These are phyloP conservation scores for Solea senegalensis DNA, from an alignment of 2,113 vertebrate species.

Conservation along the genomic window DNA sequence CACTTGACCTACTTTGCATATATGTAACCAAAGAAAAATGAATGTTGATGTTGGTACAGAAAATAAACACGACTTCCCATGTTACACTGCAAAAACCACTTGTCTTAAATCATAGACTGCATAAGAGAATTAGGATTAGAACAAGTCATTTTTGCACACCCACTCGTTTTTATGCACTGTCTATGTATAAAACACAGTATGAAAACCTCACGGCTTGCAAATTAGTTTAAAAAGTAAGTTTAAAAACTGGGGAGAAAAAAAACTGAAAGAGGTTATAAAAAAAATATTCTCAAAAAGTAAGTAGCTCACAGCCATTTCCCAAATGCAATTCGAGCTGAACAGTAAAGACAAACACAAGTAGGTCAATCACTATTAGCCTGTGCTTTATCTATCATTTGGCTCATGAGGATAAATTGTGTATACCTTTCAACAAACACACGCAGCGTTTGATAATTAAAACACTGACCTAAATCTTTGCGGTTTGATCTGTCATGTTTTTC, in stretches of 20 bases:
- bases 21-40: constrained; percentile 6
- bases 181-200: too few relatives aligned
- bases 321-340: neutral
- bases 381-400: constrained; percentile 7
- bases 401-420: neutral
- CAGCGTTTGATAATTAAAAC: constrained; percentile 19
- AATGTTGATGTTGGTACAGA: neutral
- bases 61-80: constrained; percentile 8
- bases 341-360: neutral
- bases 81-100: constrained; percentile 39
- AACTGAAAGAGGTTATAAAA: neutral
- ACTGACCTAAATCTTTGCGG: constrained; percentile 25
- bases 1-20: constrained; percentile 49
- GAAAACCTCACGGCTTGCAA: constrained; percentile 43
- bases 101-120: constrained; percentile 12
- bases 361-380: neutral
- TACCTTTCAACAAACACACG: constrained; percentile 11
- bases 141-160: too few relatives aligned
- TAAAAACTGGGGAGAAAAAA: constrained; percentile 6
- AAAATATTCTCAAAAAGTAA: constrained; percentile 9
- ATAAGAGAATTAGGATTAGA: too few relatives aligned
- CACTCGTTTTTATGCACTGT: too few relatives aligned
- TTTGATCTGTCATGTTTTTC: constrained; percentile 14
- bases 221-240: constrained; percentile 40
- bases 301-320: constrained; percentile 2